Evolutionary conservation across 1,140 invertebrate genomes (phyloP).

Genomic region (Acyrthosiphon pisum): DNA sequence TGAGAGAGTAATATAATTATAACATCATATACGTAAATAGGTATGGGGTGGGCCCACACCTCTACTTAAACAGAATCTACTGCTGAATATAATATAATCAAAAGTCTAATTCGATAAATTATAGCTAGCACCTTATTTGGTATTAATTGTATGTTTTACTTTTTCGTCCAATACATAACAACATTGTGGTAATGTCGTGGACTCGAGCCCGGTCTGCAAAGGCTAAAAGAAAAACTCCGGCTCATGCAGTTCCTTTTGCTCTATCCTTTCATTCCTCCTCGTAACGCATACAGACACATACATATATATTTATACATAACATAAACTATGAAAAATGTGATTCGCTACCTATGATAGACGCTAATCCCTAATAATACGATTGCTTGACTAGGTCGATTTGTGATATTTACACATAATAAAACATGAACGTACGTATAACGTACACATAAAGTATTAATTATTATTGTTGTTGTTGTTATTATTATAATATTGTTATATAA

Average conservation of each 20-base stretch:
- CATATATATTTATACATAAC: background rate
- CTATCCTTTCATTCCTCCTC: background rate
- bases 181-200: background rate
- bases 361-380: constrained; percentile 44
- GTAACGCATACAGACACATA: background rate
- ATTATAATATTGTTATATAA: background rate
- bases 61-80: background rate
- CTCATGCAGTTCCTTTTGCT: background rate
- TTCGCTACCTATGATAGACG: background rate
- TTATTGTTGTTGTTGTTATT: background rate
- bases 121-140: background rate
- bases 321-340: background rate
- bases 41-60: background rate
- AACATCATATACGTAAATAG: background rate
- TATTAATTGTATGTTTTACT: background rate
- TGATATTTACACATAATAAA: constrained; percentile 36
- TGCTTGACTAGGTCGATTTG: constrained; percentile 52
- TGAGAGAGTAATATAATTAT: background rate
- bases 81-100: background rate
- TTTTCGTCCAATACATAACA: background rate
- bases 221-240: background rate
- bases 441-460: background rate
- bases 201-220: background rate
- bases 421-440: background rate
- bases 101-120: background rate